A percentile compares a stretch with the other conserved stretches of the same genome.
Conservation (phyloP, 2,797 vertebrate species). For the Sebastes minor region DNA sequence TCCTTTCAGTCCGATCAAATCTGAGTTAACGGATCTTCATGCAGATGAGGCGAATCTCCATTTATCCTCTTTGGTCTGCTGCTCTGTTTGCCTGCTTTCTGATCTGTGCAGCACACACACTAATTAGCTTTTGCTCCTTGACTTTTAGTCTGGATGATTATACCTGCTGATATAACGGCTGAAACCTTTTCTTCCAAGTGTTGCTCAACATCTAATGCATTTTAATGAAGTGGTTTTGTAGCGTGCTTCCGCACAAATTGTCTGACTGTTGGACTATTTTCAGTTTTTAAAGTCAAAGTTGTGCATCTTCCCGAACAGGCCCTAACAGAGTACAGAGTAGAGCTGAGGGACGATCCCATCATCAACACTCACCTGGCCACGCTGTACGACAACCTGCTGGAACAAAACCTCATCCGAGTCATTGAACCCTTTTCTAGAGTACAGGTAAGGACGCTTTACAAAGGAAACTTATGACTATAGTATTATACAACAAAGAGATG, state of each 20-base stretch:
- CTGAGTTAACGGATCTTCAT: neutral
- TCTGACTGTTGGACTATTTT: neutral
- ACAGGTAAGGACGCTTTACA: slow-evolving; percentile 83
- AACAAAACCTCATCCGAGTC: slow-evolving; percentile 98
- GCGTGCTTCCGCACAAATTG: neutral
- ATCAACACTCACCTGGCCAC: slow-evolving; percentile 96
- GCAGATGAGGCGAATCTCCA: neutral
- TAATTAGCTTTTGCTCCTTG: neutral
- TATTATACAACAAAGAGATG: no score
- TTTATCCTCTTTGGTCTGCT: neutral
- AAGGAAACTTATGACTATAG: neutral
- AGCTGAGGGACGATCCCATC: slow-evolving; percentile 97
- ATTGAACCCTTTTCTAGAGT: slow-evolving; percentile 99
- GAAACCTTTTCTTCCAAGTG: neutral
- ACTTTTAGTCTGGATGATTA: neutral
- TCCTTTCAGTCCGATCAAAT: neutral
- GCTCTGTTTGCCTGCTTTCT: neutral
- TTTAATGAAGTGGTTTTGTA: neutral
- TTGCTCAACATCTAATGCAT: neutral
- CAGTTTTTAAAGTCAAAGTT: neutral
- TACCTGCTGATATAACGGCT: neutral
- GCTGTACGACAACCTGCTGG: slow-evolving; percentile 97
- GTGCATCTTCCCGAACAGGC: slow-evolving; percentile 79
- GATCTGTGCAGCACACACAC: neutral
- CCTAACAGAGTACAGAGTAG: slow-evolving; percentile 95